Evolutionary conservation across 2,888 invertebrate genomes (phyloP), one percentile per base, ranked within the genome.

Genomic region (Philaethria dido): DNA sequence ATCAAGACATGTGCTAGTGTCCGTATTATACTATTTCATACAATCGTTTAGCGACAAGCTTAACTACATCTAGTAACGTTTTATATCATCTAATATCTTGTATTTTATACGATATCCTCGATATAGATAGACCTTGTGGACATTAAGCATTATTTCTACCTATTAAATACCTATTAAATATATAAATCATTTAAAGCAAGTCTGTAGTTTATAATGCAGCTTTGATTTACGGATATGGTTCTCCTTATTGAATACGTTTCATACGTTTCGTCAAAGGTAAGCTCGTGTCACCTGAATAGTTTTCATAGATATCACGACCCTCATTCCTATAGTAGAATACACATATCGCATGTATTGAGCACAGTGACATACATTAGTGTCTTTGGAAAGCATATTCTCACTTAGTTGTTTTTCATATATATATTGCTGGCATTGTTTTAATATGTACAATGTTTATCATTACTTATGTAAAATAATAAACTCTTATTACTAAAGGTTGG

Each of bases 181-280:
- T 50, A 44, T 60, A 48, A 60, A 52, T 60, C 50, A 65, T 50
- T 50, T 44, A 57, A 29, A 47, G n/a, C n/a, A 50, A 44, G 29
- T 42, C 54, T 44, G 44, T 33, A 44, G 42, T 64, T 44, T 18
- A 44, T 42, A 14, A 45, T 29, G 13, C 13, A 25, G 3, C 29
- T 59, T 59, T 42, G 48, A 44, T 65, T 44, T 60, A 60, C 29
- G 39, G 59, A 59, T 65, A 65, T 59, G 52, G 29, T 20, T 50
- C 39, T 64, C 22, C 42, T 47, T 62, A 57, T 66, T 69, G 60
- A 69, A 63, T 69, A 61, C 60, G 25, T 66, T 69, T 60, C 54
- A 66, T 69, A 61, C 60, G 25, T 66, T 69, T 60, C 54, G 63
- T 66, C 69, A 69, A 69, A 69, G 66, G 63, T 62, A 29, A 50